Evolutionary conservation across 1,140 invertebrate genomes (phyloP), one percentile per base, ranked within the genome.

Genomic region (Atopsyche davidsoni): DNA sequence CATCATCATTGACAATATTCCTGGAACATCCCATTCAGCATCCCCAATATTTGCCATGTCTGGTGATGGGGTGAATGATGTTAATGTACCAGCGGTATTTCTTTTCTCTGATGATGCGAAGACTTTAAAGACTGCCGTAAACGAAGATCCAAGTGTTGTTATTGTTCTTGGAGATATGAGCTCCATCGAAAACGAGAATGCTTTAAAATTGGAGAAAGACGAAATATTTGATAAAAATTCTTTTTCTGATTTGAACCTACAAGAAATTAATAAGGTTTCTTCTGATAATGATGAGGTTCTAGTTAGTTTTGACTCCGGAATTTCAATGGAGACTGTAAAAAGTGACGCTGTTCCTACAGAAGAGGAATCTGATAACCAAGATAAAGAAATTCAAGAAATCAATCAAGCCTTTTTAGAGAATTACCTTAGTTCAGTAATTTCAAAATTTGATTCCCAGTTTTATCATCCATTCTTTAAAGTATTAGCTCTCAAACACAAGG

Each of bases 21-120:
- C 78, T 13, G 85, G 81, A 17, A 85, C 86, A 14, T 85, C 81
- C 36, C 78, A 82, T 13, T 74, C 80, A 16, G 81, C 73, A 16
- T 84, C 86, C 1, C 82, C 88, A 0, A 80, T 95, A 72, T 98
- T 98, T 74, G 89, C 90, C 2, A 98, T 98, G 94, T 95, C 91
- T 7, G 92, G 92, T 1, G 92, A 96, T 72, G 92, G 90, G 1
- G 80, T 75, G 6, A 82, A 89, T 61, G 89, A 97, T 65, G 83
- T 97, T 1, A 79, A 70, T 39, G 96, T 98, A 63, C 92, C 94
- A 0, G 77, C 92, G 11, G 85, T 96, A 0, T 97, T 98, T 66
- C 74, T 98, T 7, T 97, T 92, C 65, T 51, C 42, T 10, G 48
- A 56, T 36, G 28, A 46, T 51, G 43, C 53, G 4, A 28, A 13